These are phyloP conservation scores for Clarias platycephalus DNA, from an alignment of 2,797 vertebrate species.

Conservation along the genomic window DNA sequence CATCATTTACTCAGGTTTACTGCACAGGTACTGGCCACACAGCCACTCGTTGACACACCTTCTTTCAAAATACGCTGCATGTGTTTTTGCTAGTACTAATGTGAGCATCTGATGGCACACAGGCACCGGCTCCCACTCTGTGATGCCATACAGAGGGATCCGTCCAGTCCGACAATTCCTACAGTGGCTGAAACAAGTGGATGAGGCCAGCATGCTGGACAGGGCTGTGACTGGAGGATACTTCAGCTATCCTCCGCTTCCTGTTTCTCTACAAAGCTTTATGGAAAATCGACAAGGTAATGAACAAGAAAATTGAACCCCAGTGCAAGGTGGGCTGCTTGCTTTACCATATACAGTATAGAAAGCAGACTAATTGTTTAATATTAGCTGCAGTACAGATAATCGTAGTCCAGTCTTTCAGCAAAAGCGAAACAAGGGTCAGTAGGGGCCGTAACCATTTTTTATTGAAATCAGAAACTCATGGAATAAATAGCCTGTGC, in stretches of 20 bases:
- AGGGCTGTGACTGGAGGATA: constrained; percentile 73
- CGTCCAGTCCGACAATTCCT: constrained; percentile 65
- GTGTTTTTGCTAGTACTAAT: neutral
- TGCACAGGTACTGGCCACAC: constrained; percentile 50
- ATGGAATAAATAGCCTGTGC: neutral
- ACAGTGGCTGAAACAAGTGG: constrained; percentile 67
- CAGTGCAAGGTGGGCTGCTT: neutral
- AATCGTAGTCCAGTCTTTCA: neutral
- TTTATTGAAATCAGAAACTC: neutral
- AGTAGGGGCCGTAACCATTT: neutral
- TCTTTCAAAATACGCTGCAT: neutral
- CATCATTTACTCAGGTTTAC: constrained; percentile 65
- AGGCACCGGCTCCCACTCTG: constrained; percentile 65
- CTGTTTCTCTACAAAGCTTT: constrained; percentile 67
- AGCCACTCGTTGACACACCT: neutral
- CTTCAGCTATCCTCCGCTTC: constrained; percentile 70
- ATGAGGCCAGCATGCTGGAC: constrained; percentile 65
- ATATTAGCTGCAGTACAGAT: neutral
- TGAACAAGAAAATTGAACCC: neutral
- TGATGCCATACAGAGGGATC: constrained; percentile 71
- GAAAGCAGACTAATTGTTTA: neutral
- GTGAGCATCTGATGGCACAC: constrained; percentile 31
- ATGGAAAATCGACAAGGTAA: constrained; percentile 65
- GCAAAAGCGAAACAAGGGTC: neutral
- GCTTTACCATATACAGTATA: neutral